Percentiles rank a stretch among this genome's conserved stretches.
These are phyloP conservation scores for Oenanthe oenanthe DNA, from an alignment of 2,113 vertebrate species.

Conservation along the genomic window DNA sequence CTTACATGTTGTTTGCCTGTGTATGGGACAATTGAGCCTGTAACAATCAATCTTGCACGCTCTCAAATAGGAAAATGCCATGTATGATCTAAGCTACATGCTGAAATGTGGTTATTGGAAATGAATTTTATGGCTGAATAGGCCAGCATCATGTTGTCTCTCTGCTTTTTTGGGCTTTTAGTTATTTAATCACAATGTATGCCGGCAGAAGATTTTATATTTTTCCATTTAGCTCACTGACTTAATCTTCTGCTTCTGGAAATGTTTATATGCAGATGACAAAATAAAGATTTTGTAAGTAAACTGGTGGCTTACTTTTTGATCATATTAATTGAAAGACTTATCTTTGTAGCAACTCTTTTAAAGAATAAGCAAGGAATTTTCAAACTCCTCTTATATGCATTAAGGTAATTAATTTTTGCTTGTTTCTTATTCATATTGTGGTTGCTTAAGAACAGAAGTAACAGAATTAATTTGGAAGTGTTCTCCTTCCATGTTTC, in stretches of 20 bases:
- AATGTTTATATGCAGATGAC: constrained; percentile 41
- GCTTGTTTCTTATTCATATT: neutral
- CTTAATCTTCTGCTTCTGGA: constrained; percentile 35
- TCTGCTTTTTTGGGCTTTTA: constrained; percentile 27
- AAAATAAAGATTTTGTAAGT: constrained; percentile 5
- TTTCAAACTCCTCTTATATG: neutral
- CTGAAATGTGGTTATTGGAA: constrained; percentile 58
- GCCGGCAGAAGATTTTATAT: neutral
- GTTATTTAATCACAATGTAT: constrained; percentile 27
- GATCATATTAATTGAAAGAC: neutral
- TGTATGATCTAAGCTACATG: neutral
- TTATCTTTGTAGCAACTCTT: neutral
- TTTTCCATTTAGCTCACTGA: neutral
- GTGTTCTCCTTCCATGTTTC: neutral
- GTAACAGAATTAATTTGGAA: neutral
- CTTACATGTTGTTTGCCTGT: constrained; percentile 31
- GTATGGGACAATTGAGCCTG: neutral
- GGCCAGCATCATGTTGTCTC: neutral
- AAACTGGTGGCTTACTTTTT: constrained; percentile 21
- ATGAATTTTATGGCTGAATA: constrained; percentile 31
- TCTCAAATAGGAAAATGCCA: constrained; percentile 24
- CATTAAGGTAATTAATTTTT: neutral
- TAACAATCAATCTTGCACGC: constrained; percentile 52
- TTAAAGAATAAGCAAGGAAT: neutral
- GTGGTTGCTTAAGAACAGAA: neutral